Conservation (phyloP, 37 sponge, comb jelly and placozoan genomes). For the Haliclona indistincta region DNA sequence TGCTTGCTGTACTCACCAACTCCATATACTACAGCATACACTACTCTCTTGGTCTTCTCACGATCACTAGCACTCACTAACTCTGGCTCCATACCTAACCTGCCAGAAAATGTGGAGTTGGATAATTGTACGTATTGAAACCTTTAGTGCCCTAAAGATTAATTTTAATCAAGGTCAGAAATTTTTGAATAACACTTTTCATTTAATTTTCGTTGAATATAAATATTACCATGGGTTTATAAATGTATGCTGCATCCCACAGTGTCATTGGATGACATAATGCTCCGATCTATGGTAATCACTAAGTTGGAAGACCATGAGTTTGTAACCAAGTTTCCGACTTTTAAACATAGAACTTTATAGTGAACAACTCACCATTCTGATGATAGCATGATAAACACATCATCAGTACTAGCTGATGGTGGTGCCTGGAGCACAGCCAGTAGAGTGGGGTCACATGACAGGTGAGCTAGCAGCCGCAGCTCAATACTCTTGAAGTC, state of each 20-base stretch:
- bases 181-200: too few species aligned
- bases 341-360: too few species aligned
- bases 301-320: too few species aligned
- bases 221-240: too few species aligned
- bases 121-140: too few species aligned
- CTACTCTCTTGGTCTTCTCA: conserved; percentile 80
- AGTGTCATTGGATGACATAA: too few species aligned
- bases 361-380: conserved; percentile 57
- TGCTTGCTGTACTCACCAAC: conserved; percentile 48
- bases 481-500: conserved; percentile 89
- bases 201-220: too few species aligned
- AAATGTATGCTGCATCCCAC: too few species aligned
- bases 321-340: too few species aligned
- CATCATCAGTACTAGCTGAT: conserved; percentile 24
- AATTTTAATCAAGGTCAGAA: too few species aligned
- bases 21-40: conserved; percentile 86
- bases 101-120: conserved; percentile 1
- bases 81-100: conserved; percentile 41
- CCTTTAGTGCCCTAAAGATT: too few species aligned
- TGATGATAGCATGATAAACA: conserved; percentile 57
- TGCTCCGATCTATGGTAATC: too few species aligned
- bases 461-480: conserved; percentile 82
- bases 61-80: conserved; percentile 52
- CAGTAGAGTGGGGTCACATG: conserved; percentile 53
- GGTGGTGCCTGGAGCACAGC: conserved; percentile 1